Evolutionary conservation across 2,797 vertebrate species (phyloP), one percentile per base, ranked within the genome.

Genomic region (Melopsittacus undulatus): DNA sequence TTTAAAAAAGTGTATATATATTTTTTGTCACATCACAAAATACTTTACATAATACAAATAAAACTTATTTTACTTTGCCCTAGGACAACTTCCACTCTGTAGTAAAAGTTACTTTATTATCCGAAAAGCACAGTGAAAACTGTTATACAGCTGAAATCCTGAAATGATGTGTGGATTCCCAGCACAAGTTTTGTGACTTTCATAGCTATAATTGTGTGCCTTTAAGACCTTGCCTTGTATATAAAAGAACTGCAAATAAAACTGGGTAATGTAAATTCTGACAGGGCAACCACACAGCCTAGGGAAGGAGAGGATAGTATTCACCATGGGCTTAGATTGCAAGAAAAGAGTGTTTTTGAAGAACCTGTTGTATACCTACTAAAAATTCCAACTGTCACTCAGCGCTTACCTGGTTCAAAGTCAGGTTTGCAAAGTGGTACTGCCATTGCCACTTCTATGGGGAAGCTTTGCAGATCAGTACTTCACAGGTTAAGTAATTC

Each of bases 11-110:
- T 27, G 1, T 46, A 9, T 49, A n/a, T 62, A 13, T 70, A 30
- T 68, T 34, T 82, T 72, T 54, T 90, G 61, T 77, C 89, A 94
- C 69, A 72, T 91, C 87, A 79, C 84, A 93, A 83, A 93, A 81
- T 62, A 66, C 73, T 86, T 94, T n/a, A 86, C 36, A 63, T 56
- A 81, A 76, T 27, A 73, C 69, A 77, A 42, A 69, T 68, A 54
- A 22, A 66, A 76, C 34, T 57, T 83, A 30, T 45, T 94, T 95
- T 69, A 86, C 73, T 90, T 91, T 77, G 64, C 90, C 51, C 40
- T 76, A 51, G 59, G 89, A 83, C 57, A 91, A 54, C 43, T 95
- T 93, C 64, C 87, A 87, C 57, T 91, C 48, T 77, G 27, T 42
- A 78, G 24, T 76, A 90, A 38, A 89, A 78, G 8, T 51, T 76